A percentile compares a stretch with the other conserved stretches of the same genome.
These are phyloP conservation scores for Crotalus viridis DNA, from an alignment of 2,113 vertebrate genomes.

Conservation along the genomic window DNA sequence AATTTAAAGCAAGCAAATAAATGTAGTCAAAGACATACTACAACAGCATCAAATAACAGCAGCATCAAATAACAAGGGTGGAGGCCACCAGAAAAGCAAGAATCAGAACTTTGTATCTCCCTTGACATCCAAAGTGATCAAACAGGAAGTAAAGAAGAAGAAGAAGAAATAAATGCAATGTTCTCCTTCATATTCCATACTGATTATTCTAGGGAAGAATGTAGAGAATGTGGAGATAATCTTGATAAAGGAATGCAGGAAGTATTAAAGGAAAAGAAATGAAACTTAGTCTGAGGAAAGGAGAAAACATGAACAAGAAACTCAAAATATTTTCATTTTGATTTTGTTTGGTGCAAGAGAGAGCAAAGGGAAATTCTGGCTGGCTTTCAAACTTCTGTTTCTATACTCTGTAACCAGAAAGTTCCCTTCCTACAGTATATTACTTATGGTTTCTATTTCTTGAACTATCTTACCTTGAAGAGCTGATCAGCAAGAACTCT, in stretches of 20 bases:
- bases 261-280: not conserved
- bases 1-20: not conserved
- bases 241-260: not conserved
- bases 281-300: not conserved
- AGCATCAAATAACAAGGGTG: too few relatives aligned
- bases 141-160: not conserved
- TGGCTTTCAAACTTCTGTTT: not conserved
- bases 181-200: not conserved
- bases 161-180: not conserved
- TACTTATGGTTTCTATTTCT: not conserved
- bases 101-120: not conserved
- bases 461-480: not conserved
- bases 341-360: not conserved
- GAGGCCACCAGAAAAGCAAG: too few relatives aligned
- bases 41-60: too few relatives aligned
- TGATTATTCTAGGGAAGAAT: not conserved
- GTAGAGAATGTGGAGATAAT: not conserved
- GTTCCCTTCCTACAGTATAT: not conserved
- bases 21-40: not conserved
- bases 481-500: not conserved
- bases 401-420: not conserved
- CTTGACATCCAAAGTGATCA: not conserved
- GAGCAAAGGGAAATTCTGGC: not conserved
- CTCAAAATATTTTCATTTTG: not conserved
- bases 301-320: not conserved